Evolutionary conservation across 2,113 vertebrate species (phyloP), one percentile per base, ranked within the genome.

Genomic region (Theropithecus gelada): DNA sequence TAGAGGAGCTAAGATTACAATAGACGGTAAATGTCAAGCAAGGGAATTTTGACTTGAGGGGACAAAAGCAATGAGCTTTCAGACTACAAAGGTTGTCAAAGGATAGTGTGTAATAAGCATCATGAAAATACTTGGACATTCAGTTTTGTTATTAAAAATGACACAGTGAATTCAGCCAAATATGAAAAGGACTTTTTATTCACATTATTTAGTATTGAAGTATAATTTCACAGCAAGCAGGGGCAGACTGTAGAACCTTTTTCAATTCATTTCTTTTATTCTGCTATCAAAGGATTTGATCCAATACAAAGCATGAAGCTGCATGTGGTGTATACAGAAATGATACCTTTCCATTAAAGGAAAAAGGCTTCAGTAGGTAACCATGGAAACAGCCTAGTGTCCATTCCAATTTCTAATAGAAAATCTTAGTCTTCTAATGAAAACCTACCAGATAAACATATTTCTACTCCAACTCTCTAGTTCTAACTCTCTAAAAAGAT

Each of bases 71-170:
- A 84, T 38, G 45, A 52, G 8, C 6, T 80, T 93, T 93, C 66
- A 87, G 32, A 83, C 32, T 84, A 45, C 48, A 92, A 84, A 93
- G 9, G 55, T 66, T 78, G 80, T 76, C 38, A 45, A 89, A 86
- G 35, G 8, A 87, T 75, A 78, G 32, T 38, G 89, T 84, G 50
- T 90, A 73, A 96, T 66, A 88, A 92, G 76, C 35, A 1, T 83
- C 91, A 81, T 64, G 59, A 61, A 89, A 95, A 94, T 88, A 96
- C 57, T 95, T 94, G 38, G 45, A n/a, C 48, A 35, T 90, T 38
- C 40, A 89, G 40, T 75, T 94, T 82, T 96, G 72, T 94, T 93
- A 96, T 95, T 96, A 93, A 97, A 96, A 97, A 68, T 94, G 78
- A 68, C 73, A 84, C 30, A 43, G 38, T 78, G 52, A 97, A 92